phyloP scores from a whole-genome alignment of 1,140 invertebrate genomes.

The Bombyx mandarina region DNA sequence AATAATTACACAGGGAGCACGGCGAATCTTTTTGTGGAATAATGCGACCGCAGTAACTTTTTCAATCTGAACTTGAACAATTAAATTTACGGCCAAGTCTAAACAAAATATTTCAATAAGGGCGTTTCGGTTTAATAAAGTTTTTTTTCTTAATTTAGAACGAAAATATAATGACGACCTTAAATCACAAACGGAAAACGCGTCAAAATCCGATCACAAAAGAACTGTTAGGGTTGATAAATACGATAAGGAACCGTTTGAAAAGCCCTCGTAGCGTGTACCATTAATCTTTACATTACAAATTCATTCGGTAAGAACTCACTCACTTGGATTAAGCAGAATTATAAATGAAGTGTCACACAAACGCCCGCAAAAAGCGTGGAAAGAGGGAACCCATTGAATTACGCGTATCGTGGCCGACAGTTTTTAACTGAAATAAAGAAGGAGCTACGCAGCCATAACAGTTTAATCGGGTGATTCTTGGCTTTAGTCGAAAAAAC shows the following conservation, averaged over 20 bases:
- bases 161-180: neutral
- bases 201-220: conserved; percentile 19
- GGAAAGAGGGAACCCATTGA: conserved; percentile 43
- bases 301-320: conserved; percentile 66
- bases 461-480: conserved; percentile 11
- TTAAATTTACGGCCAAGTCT: conserved; percentile 54
- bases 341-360: conserved; percentile 68
- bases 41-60: conserved; percentile 61
- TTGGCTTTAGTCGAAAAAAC: conserved; percentile 1
- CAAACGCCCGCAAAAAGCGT: conserved; percentile 53
- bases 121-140: conserved; percentile 31
- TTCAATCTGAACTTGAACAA: conserved; percentile 66
- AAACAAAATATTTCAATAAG: conserved; percentile 58
- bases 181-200: conserved; percentile 16
- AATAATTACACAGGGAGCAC: conserved; percentile 46
- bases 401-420: conserved; percentile 26
- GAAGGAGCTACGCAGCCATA: conserved; percentile 14
- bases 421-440: conserved; percentile 38
- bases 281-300: conserved; percentile 66
- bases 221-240: conserved; percentile 25
- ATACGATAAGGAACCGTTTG: conserved; percentile 34
- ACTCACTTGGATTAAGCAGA: conserved; percentile 63
- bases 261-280: conserved; percentile 35
- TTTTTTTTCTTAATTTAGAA: conserved; percentile 30
- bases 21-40: conserved; percentile 45